Percentiles rank a stretch among this genome's conserved stretches.
Conservation (phyloP, 2,888 invertebrate genomes). For the Tetramorium bicarinatum region DNA sequence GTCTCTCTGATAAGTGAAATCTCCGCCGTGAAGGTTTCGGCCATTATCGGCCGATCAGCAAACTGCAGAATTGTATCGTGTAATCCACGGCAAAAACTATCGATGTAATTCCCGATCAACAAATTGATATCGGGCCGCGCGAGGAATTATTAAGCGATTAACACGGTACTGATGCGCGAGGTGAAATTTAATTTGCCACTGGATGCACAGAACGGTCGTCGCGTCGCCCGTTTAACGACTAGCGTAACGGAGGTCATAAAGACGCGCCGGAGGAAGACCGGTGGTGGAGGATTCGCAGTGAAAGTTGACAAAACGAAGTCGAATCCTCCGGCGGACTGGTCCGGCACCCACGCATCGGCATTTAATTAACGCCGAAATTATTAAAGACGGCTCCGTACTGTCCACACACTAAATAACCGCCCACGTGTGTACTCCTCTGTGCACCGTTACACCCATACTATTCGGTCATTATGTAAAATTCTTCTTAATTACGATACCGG, state of each 20-base stretch:
- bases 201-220: slow-evolving; percentile 51
- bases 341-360: slow-evolving; percentile 73
- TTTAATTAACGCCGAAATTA: slow-evolving; percentile 78
- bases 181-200: slow-evolving; percentile 58
- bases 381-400: slow-evolving; percentile 62
- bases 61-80: slow-evolving; percentile 23
- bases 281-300: slow-evolving; percentile 63
- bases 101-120: slow-evolving; percentile 37
- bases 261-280: slow-evolving; percentile 47
- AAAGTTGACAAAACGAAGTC: slow-evolving; percentile 74
- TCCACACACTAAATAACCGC: slow-evolving; percentile 70
- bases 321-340: slow-evolving; percentile 58
- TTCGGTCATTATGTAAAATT: slow-evolving; percentile 68
- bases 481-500: slow-evolving; percentile 69
- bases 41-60: slow-evolving; percentile 16
- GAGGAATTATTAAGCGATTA: slow-evolving; percentile 55
- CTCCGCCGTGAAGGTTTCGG: neutral
- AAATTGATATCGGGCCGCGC: slow-evolving; percentile 41
- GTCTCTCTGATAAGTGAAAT: slow-evolving; percentile 39
- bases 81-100: slow-evolving; percentile 1
- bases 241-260: slow-evolving; percentile 58
- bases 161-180: slow-evolving; percentile 29
- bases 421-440: slow-evolving; percentile 59
- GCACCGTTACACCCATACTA: slow-evolving; percentile 56
- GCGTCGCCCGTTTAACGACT: slow-evolving; percentile 62